Conservation (phyloP, 2,113 vertebrate genomes). For the Beaufortia kweichowensis region DNA sequence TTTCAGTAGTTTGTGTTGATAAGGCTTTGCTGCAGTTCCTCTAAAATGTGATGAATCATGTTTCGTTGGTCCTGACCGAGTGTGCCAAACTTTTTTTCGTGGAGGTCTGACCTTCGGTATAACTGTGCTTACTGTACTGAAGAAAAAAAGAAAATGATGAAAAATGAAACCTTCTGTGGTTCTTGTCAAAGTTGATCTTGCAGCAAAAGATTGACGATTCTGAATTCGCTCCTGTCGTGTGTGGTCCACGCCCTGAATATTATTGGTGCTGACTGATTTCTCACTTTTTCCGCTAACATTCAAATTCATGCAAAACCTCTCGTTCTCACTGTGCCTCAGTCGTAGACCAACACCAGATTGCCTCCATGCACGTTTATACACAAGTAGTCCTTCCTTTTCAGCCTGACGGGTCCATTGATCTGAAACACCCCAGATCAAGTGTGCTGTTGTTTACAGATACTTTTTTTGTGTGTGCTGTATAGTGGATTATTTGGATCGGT, state of each 20-base stretch:
- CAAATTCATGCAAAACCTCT: slow-evolving; percentile 47
- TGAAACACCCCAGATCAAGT: slow-evolving; percentile 15
- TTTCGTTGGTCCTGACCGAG: slow-evolving; percentile 73
- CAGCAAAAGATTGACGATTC: slow-evolving; percentile 46
- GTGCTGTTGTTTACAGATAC: slow-evolving; percentile 45
- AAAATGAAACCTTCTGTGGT: slow-evolving; percentile 60
- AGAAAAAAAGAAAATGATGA: slow-evolving; percentile 46
- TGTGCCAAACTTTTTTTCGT: slow-evolving; percentile 80
- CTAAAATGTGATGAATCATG: slow-evolving; percentile 70
- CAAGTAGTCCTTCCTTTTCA: background rate
- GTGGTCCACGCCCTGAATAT: slow-evolving; percentile 60
- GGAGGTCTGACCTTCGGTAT: slow-evolving; percentile 74
- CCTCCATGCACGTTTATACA: slow-evolving; percentile 51
- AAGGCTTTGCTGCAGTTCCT: slow-evolving; percentile 66
- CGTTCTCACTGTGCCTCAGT: slow-evolving; percentile 64
- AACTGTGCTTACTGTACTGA: slow-evolving; percentile 73
- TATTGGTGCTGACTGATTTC: slow-evolving; percentile 66
- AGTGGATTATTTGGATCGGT: background rate
- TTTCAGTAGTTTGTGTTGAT: slow-evolving; percentile 71
- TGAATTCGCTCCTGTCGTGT: slow-evolving; percentile 54
- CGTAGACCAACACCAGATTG: slow-evolving; percentile 61
- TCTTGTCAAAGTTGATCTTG: slow-evolving; percentile 63
- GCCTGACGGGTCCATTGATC: slow-evolving; percentile 19
- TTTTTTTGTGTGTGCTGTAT: background rate
- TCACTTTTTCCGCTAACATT: slow-evolving; percentile 47